These are phyloP conservation scores for Grammomys surdaster DNA, from an alignment of 2,113 vertebrate genomes.

Conservation along the genomic window DNA sequence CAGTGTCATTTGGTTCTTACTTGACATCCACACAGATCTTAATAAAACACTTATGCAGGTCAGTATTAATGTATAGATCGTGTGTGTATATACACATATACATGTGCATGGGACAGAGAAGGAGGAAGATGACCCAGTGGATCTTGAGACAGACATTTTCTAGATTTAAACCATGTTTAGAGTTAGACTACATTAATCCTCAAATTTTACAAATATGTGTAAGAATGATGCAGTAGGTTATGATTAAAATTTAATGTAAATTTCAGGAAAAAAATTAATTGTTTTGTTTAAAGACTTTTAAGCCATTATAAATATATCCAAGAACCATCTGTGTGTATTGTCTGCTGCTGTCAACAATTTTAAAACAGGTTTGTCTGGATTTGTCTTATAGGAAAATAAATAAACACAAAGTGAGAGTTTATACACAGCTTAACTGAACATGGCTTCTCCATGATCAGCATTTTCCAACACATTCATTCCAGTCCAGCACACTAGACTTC, in stretches of 20 bases:
- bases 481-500: background rate
- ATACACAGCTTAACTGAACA: background rate
- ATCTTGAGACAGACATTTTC: background rate
- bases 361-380: background rate
- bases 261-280: background rate
- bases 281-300: background rate
- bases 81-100: background rate
- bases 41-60: background rate
- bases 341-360: background rate
- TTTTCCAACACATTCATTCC: background rate
- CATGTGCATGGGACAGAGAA: too few species aligned
- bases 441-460: too few species aligned
- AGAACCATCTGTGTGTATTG: background rate
- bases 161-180: constrained; percentile 18
- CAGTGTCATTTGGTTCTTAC: background rate
- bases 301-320: background rate
- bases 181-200: background rate
- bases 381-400: background rate
- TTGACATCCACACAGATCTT: background rate
- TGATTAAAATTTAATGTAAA: background rate
- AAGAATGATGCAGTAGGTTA: background rate
- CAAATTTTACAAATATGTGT: constrained; percentile 6
- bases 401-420: background rate
- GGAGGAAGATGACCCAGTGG: background rate
- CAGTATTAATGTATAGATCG: background rate